Evolutionary conservation across 2,113 vertebrate genomes (phyloP).

Genomic region (Garra rufa): DNA sequence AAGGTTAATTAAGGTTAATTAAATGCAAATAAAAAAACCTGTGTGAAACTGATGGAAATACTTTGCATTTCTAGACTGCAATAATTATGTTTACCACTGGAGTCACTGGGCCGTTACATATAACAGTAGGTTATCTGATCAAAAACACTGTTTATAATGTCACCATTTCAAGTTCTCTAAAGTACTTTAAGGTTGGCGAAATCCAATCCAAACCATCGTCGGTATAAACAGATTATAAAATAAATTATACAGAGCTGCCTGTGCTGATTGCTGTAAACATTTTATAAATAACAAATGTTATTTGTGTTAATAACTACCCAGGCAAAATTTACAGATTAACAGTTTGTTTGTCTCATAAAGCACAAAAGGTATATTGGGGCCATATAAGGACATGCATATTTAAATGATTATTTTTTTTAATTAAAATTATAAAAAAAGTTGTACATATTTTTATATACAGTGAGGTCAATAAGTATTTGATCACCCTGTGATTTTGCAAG

Average conservation of each 20-base stretch:
- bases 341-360: neutral
- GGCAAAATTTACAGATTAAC: neutral
- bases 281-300: constrained; percentile 22
- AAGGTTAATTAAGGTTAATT: constrained; percentile 58
- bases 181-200: constrained; percentile 16
- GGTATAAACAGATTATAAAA: neutral
- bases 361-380: neutral
- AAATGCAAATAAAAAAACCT: constrained; percentile 27
- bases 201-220: neutral
- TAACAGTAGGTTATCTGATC: constrained; percentile 25
- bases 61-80: constrained; percentile 34
- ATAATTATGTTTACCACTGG: constrained; percentile 30
- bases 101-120: constrained; percentile 2
- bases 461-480: too few species aligned
- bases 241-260: constrained; percentile 9
- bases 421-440: too few species aligned
- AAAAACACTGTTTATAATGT: constrained; percentile 25
- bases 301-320: constrained; percentile 5
- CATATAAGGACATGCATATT: neutral
- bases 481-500: too few species aligned
- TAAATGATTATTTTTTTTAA: neutral
- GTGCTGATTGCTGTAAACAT: constrained; percentile 2
- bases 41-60: constrained; percentile 50
- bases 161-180: constrained; percentile 9
- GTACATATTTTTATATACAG: too few species aligned